phyloP scores from a whole-genome alignment of 1,140 invertebrate species.

The Drosophila serrata region DNA sequence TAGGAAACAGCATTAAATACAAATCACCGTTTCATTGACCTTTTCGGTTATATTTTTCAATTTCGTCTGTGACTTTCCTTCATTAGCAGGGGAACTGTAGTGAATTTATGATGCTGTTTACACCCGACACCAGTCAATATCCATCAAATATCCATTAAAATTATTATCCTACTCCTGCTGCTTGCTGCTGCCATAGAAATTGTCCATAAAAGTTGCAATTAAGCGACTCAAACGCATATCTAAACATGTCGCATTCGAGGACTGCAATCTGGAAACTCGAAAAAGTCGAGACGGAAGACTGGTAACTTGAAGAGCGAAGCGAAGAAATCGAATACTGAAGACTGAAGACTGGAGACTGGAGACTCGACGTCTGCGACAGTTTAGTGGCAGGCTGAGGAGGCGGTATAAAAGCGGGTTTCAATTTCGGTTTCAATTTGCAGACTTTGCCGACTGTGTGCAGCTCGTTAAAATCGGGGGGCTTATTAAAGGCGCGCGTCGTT shows the following conservation, averaged over 20 bases:
- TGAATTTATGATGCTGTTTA: constrained; percentile 70
- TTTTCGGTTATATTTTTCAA: constrained; percentile 16
- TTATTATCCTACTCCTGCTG: constrained; percentile 46
- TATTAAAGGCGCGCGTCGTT: constrained; percentile 82
- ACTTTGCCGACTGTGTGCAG: constrained; percentile 47
- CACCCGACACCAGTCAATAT: constrained; percentile 59
- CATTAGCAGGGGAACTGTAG: constrained; percentile 51
- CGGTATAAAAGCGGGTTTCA: constrained; percentile 29
- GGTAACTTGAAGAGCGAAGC: neutral
- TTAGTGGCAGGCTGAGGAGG: constrained; percentile 35
- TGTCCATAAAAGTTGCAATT: constrained; percentile 81
- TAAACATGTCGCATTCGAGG: constrained; percentile 52
- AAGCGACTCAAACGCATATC: constrained; percentile 77
- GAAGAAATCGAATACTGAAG: constrained; percentile 11
- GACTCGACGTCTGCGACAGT: constrained; percentile 75
- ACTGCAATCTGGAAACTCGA: constrained; percentile 1
- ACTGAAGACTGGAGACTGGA: constrained; percentile 35
- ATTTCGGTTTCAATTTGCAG: constrained; percentile 64
- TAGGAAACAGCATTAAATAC: neutral
- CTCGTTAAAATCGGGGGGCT: constrained; percentile 74
- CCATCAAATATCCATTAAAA: constrained; percentile 73
- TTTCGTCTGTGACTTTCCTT: constrained; percentile 44
- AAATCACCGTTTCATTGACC: neutral
- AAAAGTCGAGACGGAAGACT: constrained; percentile 14
- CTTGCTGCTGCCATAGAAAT: constrained; percentile 40